Evolutionary conservation across 2,888 invertebrate species (phyloP), one percentile per base, ranked within the genome.

Genomic region (Eupithecia centaureata): DNA sequence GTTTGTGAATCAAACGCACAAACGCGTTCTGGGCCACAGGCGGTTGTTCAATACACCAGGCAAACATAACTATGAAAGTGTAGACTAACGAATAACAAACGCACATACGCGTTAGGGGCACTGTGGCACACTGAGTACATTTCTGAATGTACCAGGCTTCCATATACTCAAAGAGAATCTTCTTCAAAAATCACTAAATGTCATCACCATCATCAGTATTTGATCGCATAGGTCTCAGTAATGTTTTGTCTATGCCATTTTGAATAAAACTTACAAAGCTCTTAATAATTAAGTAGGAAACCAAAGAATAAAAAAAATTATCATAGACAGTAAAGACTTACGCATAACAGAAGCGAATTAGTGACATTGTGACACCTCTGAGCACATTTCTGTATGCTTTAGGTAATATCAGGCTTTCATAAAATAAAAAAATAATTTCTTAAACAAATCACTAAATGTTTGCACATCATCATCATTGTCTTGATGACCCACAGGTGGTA

Each of bases 261-360:
- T 42, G 18, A 18, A 18, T 18, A 47, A 38, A 47, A 47, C 22
- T 47, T 22, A 4, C 8, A 47, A 22, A 47, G 10, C n/a, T 18
- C 5, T 18, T 18, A 18, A 42, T 10, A 42, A 18, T 22, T 47
- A 47, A 22, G 22, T 47, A 47, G 10, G 47, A 47, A 47, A 22
- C 10, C 1, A 22, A 47, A 22, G 47, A 12, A 18, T 18, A n/a
- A 8, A 0, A 47, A 12, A 47, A 47, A 68, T 73, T 76, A 76
- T 78, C 82, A 78, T 78, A 77, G 82, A 86, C 85, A 77, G 78
- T 80, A 79, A 79, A 79, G 79, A n/a, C n/a, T n/a, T n/a, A n/a
- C n/a, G n/a, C n/a, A n/a, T n/a, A n/a, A 47, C 10, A 47, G 18
- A 47, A 22, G 22, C 22, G 22, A 18, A 22, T 22, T 47, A 0